These are phyloP conservation scores for Hesperophylax magnus DNA, from an alignment of 1,140 invertebrate species.

Conservation along the genomic window DNA sequence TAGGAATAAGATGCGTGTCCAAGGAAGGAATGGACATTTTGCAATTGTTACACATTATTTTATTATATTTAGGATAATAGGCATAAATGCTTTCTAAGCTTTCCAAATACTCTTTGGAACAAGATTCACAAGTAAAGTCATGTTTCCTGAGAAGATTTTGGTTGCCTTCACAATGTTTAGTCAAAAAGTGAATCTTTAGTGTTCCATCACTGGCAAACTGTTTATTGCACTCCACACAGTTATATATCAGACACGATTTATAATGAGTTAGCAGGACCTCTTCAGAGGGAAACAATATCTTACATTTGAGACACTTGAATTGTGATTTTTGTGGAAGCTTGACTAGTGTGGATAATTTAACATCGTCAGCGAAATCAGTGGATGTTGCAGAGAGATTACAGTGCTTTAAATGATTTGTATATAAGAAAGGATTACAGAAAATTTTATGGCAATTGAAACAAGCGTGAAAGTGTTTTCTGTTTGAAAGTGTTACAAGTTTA, in stretches of 20 bases:
- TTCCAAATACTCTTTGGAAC: not conserved
- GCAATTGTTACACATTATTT: conserved; percentile 7
- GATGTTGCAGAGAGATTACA: not conserved
- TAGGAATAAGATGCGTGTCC: too few relatives aligned
- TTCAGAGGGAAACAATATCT: not conserved
- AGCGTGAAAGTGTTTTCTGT: not conserved
- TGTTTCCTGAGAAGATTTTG: not conserved
- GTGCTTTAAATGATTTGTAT: not conserved
- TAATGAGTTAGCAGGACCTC: not conserved
- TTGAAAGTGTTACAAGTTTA: not conserved
- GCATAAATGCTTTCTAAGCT: not conserved
- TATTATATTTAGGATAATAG: not conserved
- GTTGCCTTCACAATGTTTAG: not conserved
- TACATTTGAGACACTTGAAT: not conserved
- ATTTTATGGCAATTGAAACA: not conserved
- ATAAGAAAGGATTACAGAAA: not conserved
- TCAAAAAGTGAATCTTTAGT: conserved; percentile 23
- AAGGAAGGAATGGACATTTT: not conserved
- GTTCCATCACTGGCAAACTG: conserved; percentile 20
- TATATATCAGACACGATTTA: not conserved
- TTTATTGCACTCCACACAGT: conserved; percentile 1
- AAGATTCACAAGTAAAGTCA: conserved; percentile 11
- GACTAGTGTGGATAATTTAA: too few relatives aligned
- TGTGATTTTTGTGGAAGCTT: not conserved
- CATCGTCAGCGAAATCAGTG: too few relatives aligned